Base-by-base conservation (phyloP, 2,888 invertebrate species). In the Oxystoma pomonae region DNA sequence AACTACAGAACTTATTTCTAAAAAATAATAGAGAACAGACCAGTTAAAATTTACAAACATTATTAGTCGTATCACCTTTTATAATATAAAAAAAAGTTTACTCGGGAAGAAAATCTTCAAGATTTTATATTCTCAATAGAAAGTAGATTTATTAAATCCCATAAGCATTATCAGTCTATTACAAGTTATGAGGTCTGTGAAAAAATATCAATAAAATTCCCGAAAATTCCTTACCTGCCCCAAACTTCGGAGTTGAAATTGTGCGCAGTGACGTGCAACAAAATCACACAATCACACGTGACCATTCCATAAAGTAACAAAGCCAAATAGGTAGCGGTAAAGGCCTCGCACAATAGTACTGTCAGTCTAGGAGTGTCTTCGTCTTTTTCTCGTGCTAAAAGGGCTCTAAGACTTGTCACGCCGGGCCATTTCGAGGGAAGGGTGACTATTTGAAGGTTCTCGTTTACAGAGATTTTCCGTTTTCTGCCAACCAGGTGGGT, bases 341-440 rank as follows among this genome's bases (percentile, higher is more conserved):
- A 96, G 0, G 96, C 90, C 80, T 99, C 98, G 61, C 94, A 91
- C 18, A 99, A 83, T 9, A 99, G 83, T 20, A 98, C 91, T 70
- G 93, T 92, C 58, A 99, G 83, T 66, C 94, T 90, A 0, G 98
- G 98, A 1, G 95, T 90, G 74, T 94, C 94, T 71, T 92, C 92
- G 75, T 99, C 98, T 69, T 96, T 94, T 72, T 98, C 98, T 19
- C 96, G 85, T 0, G 94, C 91, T 3, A 99, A 82, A 53, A 99
- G 83, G 0, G 96, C 94, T 20, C 97, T 86, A 52, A 99, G 83
- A 63, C 94, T 94, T 0, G 96, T 94, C 0, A 98, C 98, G 12
- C 98, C 97, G 49, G 96, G 96, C 96, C 96, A 95, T 81, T 94
- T 94, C 58, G 91, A 87, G 0, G 95, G 94, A 3, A 88, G 83